Conservation (phyloP, 2,888 invertebrate species). For the Noctua janthina region DNA sequence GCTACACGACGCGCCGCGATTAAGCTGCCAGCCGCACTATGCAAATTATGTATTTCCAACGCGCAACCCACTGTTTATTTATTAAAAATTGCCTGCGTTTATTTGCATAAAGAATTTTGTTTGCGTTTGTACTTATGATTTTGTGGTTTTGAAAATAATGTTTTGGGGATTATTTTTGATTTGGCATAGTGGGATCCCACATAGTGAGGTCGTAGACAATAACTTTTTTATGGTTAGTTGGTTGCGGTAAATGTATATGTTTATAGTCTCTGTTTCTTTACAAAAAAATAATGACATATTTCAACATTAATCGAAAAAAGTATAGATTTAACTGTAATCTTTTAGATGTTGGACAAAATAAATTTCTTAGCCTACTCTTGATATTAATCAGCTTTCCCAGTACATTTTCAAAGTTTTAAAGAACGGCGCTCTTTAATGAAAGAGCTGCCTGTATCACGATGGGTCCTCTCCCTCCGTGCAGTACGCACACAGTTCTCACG, state of each 20-base stretch:
- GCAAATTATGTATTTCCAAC: slow-evolving; percentile 59
- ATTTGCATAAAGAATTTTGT: slow-evolving; percentile 50
- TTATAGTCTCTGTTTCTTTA: background rate
- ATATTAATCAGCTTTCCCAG: background rate
- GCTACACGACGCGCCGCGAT: slow-evolving; percentile 54
- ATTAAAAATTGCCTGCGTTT: slow-evolving; percentile 52
- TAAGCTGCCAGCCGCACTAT: slow-evolving; percentile 60
- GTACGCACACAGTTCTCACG: background rate
- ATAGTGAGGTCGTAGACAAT: too few relatives aligned
- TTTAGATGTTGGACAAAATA: background rate
- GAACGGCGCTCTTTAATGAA: too few relatives aligned
- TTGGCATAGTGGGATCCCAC: background rate
- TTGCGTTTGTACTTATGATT: slow-evolving; percentile 10
- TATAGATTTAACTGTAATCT: background rate
- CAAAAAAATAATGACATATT: background rate
- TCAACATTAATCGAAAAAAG: background rate
- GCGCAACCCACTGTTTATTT: slow-evolving; percentile 54
- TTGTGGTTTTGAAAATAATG: slow-evolving; percentile 21
- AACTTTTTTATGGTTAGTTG: background rate
- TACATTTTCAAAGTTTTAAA: background rate
- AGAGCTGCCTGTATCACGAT: background rate
- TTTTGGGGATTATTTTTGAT: slow-evolving; percentile 6
- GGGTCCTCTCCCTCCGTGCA: too few relatives aligned
- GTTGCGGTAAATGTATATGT: background rate
- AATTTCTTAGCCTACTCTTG: background rate